Evolutionary conservation across 1,140 invertebrate genomes (phyloP), one percentile per base, ranked within the genome.

Genomic region (Portunus trituberculatus): DNA sequence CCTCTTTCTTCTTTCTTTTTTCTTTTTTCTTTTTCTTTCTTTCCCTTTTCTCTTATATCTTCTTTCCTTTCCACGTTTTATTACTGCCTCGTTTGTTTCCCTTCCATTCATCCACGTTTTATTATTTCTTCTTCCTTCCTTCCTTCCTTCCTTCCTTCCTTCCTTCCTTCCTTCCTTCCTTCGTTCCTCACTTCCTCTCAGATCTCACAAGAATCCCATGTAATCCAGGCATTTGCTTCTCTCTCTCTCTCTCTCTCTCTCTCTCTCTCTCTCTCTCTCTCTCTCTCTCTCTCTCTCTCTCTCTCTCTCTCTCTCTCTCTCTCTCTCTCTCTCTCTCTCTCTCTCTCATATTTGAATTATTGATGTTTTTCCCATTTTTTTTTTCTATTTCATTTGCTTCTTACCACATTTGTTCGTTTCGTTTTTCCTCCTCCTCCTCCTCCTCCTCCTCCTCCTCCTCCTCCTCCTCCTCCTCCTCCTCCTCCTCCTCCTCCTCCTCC

Each of bases 131-230:
- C 32, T 45, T 90, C 88, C 31, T 45, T 90, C 88, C 16, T 48
- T 84, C 83, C 83, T 84, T 84, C 83, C 83, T 84, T 84, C 83
- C 83, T 84, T 84, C 83, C 83, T 84, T 84, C 83, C 83, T 84
- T 84, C 83, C 83, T 84, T 84, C 83, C 83, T 84, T n/a, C 31
- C 32, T 28, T 84, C 83, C 83, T 12, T 28, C 4, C 83, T 84
- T 32, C 83, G 6, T 25, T 4, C 31, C 83, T 39, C 39, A 39
- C 39, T 39, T 39, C 39, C 6, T 39, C 39, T 39, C 39, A 39
- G 39, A 39, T 39, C 39, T 39, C 39, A 6, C 39, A 39, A 39
- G 39, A 39, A 39, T 39, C 39, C 39, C 39, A 39, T 39, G 39
- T 39, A 39, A 39, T 39, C 39, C 39, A 39, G 39, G 39, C 39